Evolutionary conservation across 2,797 vertebrate genomes (phyloP).

Genomic region (Eremophila alpestris): DNA sequence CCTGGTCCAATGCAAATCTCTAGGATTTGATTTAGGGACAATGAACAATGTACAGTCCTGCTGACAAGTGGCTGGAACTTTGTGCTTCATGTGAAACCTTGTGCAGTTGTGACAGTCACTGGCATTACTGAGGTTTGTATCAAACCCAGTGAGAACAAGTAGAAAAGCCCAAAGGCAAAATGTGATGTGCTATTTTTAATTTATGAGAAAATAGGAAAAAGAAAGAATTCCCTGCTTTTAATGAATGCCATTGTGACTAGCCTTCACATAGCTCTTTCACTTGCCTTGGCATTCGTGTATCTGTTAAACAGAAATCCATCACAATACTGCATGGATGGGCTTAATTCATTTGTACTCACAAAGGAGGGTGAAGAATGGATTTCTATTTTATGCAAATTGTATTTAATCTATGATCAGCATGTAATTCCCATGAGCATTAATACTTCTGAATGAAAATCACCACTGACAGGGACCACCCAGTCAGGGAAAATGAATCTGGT

Average conservation of each 20-base stretch:
- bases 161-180: conserved; percentile 1
- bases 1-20: neutral
- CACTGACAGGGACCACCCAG: neutral
- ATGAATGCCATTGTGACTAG: neutral
- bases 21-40: neutral
- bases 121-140: neutral
- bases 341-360: neutral
- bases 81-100: neutral
- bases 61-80: neutral
- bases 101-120: neutral
- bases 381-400: neutral
- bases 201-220: neutral
- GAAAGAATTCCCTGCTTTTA: neutral
- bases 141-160: neutral
- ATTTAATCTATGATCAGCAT: neutral
- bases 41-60: neutral
- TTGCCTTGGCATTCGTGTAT: neutral
- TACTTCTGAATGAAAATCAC: neutral
- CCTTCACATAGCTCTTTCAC: neutral
- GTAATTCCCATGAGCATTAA: neutral
- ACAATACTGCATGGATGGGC: neutral
- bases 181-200: neutral
- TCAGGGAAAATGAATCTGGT: neutral
- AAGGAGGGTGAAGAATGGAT: neutral
- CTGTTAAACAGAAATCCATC: neutral